Conservation (phyloP, 2,888 invertebrate genomes). For the Hesperia comma region DNA sequence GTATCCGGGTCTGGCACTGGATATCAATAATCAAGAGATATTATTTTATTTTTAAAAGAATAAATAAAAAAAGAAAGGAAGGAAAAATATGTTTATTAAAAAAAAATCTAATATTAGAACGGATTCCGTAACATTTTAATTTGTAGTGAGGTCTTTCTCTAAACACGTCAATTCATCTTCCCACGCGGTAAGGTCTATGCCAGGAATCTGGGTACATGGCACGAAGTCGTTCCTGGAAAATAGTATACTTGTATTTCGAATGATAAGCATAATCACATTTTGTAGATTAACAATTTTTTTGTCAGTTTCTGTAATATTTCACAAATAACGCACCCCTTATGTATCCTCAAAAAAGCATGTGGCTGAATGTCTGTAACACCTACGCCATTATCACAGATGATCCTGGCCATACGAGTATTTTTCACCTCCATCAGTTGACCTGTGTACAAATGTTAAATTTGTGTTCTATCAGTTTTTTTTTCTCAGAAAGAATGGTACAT, state of each 20-base stretch:
- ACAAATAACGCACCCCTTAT: neutral
- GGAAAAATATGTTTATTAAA: neutral
- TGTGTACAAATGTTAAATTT: neutral
- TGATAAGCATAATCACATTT: no score
- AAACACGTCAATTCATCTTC: slow-evolving; percentile 10
- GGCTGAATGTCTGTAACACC: slow-evolving; percentile 11
- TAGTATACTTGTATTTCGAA: neutral
- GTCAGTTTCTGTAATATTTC: no score
- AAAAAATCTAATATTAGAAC: no score
- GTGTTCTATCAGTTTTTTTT: no score
- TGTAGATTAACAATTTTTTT: no score
- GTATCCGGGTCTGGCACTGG: no score
- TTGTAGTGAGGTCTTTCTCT: neutral
- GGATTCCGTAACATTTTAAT: no score
- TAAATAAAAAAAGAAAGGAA: no score
- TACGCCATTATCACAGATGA: slow-evolving; percentile 13
- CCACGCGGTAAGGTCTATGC: slow-evolving; percentile 10
- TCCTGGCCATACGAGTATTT: slow-evolving; percentile 10
- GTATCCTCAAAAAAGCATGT: slow-evolving; percentile 5
- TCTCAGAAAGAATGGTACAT: no score
- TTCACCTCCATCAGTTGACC: slow-evolving; percentile 18
- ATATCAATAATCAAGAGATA: no score
- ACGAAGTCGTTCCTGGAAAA: slow-evolving; percentile 22
- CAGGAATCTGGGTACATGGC: slow-evolving; percentile 5
- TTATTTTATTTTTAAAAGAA: no score